Percentiles rank a stretch among this genome's conserved stretches.
These are phyloP conservation scores for Scaptomyza tumidula DNA, from an alignment of 2,888 invertebrate genomes.

Conservation along the genomic window DNA sequence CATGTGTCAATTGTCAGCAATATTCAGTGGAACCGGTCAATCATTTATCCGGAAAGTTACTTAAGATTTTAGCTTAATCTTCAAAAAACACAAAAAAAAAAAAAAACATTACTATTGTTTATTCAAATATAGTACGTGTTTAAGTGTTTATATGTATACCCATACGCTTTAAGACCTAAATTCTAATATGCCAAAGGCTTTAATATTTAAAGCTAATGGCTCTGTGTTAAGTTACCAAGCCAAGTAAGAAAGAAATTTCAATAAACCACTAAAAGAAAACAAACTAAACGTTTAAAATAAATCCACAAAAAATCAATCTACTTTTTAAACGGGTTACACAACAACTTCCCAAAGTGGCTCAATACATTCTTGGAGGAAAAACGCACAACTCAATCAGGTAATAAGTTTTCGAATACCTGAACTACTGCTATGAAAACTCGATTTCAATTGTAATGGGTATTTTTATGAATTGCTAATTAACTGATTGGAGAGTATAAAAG, in stretches of 20 bases:
- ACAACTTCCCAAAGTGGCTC: no score
- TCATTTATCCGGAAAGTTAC: conserved; percentile 57
- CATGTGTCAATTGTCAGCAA: not conserved
- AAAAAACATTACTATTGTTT: not conserved
- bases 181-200: conserved; percentile 4
- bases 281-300: not conserved
- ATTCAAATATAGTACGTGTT: not conserved
- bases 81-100: not conserved
- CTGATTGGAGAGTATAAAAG: no score
- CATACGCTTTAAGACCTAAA: not conserved
- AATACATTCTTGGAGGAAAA: no score
- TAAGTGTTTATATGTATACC: not conserved
- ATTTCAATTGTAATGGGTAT: no score
- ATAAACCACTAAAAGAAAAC: conserved; percentile 14
- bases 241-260: not conserved
- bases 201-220: conserved; percentile 2
- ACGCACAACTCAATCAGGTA: no score
- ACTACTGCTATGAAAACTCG: no score
- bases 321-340: no score
- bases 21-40: conserved; percentile 56
- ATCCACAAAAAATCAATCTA: no score
- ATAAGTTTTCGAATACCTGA: no score
- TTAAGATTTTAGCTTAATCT: conserved; percentile 58
- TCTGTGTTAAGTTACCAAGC: not conserved
- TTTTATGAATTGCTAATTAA: no score